Evolutionary conservation across 37 sponge, comb jelly and placozoan species (phyloP).

Genomic region (Crambe crambe): DNA sequence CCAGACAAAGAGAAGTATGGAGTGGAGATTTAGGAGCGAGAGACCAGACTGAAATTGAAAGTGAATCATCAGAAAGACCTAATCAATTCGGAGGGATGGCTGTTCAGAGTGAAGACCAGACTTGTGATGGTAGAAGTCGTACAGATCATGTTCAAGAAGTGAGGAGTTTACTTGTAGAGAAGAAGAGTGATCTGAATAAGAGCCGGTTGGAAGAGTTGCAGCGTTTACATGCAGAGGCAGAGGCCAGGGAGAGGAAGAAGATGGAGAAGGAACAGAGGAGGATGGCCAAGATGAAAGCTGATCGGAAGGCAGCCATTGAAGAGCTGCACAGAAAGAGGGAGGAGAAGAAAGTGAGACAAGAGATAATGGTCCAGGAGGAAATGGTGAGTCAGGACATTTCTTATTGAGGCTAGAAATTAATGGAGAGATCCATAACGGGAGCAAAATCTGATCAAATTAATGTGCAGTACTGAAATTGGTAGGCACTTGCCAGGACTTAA

Average conservation of each 20-base stretch:
- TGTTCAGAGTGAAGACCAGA: no score
- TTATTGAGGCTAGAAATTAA: not conserved
- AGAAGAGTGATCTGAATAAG: constrained; percentile 43
- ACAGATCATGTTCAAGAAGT: constrained; percentile 14
- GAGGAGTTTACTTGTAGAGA: constrained; percentile 35
- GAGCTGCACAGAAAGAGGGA: constrained; percentile 76
- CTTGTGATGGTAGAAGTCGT: no score
- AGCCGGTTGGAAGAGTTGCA: constrained; percentile 33
- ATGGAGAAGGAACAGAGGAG: constrained; percentile 39
- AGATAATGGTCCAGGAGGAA: constrained; percentile 75
- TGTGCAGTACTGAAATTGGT: no score
- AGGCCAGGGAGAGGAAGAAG: constrained; percentile 21
- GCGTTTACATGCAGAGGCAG: not conserved
- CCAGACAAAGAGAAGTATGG: no score
- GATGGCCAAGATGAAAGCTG: constrained; percentile 50
- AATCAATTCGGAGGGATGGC: no score
- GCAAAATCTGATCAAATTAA: not conserved
- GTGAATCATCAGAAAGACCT: no score
- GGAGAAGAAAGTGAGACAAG: constrained; percentile 65
- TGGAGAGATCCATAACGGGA: not conserved
- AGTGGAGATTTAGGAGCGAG: no score
- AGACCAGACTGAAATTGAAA: no score
- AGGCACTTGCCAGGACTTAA: no score
- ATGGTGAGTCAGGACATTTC: constrained; percentile 55
- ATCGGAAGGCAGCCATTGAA: constrained; percentile 78